Evolutionary conservation across 2,113 vertebrate species (phyloP).

Genomic region (Polypterus senegalus): DNA sequence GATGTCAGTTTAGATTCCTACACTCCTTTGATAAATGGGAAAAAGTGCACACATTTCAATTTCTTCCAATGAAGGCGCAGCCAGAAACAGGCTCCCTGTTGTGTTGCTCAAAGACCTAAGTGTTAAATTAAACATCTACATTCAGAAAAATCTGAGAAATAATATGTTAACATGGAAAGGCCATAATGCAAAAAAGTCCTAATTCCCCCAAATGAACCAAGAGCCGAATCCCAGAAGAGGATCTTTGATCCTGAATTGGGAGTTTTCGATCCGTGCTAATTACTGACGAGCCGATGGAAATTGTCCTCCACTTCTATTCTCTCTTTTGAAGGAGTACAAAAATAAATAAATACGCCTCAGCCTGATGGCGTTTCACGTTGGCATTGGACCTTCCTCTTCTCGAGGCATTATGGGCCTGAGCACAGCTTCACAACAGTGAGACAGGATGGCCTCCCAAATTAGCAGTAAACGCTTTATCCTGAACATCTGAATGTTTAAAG

Average conservation of each 20-base stretch:
- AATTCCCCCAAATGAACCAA: conserved; percentile 33
- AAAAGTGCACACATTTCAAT: conserved; percentile 57
- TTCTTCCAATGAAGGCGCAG: conserved; percentile 32
- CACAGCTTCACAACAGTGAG: too few species aligned
- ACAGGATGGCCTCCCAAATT: too few species aligned
- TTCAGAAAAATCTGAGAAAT: conserved; percentile 28
- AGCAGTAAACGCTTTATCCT: too few species aligned
- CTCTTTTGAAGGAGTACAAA: too few species aligned
- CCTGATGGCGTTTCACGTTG: too few species aligned
- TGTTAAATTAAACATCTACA: conserved; percentile 65
- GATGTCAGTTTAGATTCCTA: conserved; percentile 55
- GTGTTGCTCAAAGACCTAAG: conserved; percentile 48
- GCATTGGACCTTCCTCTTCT: too few species aligned
- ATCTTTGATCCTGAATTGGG: conserved; percentile 55
- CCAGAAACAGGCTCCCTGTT: conserved; percentile 32
- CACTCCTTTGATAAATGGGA: conserved; percentile 53
- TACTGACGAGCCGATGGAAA: not conserved
- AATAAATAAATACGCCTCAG: too few species aligned
- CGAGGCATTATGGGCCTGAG: too few species aligned
- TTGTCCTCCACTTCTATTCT: too few species aligned
- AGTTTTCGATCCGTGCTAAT: conserved; percentile 10
- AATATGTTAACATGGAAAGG: conserved; percentile 2
- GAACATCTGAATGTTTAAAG: too few species aligned
- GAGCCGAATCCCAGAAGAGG: conserved; percentile 36
- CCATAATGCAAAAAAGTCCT: conserved; percentile 22